Conservation (phyloP, 2,888 invertebrate genomes). For the Zhengitettix transpicula region DNA sequence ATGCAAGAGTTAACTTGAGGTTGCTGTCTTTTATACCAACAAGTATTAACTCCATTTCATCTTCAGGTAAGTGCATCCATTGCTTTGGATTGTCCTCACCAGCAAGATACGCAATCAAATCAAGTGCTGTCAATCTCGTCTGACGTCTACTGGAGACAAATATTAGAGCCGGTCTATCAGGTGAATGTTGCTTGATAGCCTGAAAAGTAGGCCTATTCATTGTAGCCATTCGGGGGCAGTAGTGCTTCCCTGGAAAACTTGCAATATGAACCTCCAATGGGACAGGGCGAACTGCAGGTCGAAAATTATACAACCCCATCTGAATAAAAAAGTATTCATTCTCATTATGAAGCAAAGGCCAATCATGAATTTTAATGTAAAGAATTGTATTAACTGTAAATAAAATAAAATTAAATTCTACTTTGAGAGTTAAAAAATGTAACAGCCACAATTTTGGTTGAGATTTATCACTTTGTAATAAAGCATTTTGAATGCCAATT, state of each 20-base stretch:
- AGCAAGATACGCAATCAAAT: conserved; percentile 79
- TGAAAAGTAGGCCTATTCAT: conserved; percentile 96
- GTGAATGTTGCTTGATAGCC: conserved; percentile 85
- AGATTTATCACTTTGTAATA: too few relatives aligned
- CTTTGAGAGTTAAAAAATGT: too few relatives aligned
- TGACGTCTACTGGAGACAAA: conserved; percentile 94
- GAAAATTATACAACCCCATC: conserved; percentile 92
- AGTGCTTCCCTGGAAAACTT: conserved; percentile 94
- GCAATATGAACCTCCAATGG: conserved; percentile 87
- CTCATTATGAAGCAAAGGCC: not conserved
- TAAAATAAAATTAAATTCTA: too few relatives aligned
- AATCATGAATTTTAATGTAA: too few relatives aligned
- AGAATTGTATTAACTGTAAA: too few relatives aligned
- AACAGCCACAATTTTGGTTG: too few relatives aligned
- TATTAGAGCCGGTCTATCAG: conserved; percentile 76
- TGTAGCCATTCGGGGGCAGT: conserved; percentile 97
- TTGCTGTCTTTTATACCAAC: conserved; percentile 64
- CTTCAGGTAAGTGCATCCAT: conserved; percentile 77
- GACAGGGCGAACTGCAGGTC: conserved; percentile 94
- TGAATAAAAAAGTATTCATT: conserved; percentile 16
- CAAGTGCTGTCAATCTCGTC: conserved; percentile 89
- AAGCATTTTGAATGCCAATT: too few relatives aligned
- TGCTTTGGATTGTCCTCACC: conserved; percentile 87
- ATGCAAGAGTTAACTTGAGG: conserved; percentile 81
- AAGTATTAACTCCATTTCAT: conserved; percentile 52